phyloP scores from a whole-genome alignment of 1,140 invertebrate species.

The Meteorus sp. region DNA sequence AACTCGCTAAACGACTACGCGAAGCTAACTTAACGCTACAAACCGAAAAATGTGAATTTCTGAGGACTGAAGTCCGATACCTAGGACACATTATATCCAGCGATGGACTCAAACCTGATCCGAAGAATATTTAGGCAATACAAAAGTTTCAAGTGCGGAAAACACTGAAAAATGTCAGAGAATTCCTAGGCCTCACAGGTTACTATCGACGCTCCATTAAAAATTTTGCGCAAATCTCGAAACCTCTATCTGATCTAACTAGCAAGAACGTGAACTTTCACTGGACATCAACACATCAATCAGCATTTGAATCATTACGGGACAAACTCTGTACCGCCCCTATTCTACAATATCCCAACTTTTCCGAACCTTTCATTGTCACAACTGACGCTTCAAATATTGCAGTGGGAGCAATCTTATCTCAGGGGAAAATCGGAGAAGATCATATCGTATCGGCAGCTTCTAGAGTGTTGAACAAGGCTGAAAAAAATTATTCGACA shows the following conservation, averaged over 20 bases:
- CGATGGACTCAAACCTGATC: neutral
- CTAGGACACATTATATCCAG: neutral
- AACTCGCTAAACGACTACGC: neutral
- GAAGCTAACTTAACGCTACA: neutral
- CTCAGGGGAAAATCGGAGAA: neutral
- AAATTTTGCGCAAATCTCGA: neutral
- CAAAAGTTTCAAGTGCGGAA: neutral
- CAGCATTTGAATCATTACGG: neutral
- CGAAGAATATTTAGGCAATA: neutral
- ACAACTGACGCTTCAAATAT: neutral
- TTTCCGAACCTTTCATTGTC: neutral
- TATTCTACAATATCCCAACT: neutral
- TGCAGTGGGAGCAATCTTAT: neutral
- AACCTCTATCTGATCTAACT: neutral
- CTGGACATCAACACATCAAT: neutral
- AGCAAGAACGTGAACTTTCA: neutral
- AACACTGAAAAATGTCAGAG: neutral
- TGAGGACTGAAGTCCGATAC: neutral
- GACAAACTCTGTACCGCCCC: neutral
- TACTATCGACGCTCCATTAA: conserved; percentile 7
- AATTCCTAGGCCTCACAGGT: neutral
- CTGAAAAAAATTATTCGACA: neutral
- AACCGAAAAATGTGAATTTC: conserved; percentile 1
- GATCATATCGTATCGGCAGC: neutral
- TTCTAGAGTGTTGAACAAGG: neutral